These are phyloP conservation scores for Noctua pronuba DNA, from an alignment of 2,888 invertebrate species.

Conservation along the genomic window DNA sequence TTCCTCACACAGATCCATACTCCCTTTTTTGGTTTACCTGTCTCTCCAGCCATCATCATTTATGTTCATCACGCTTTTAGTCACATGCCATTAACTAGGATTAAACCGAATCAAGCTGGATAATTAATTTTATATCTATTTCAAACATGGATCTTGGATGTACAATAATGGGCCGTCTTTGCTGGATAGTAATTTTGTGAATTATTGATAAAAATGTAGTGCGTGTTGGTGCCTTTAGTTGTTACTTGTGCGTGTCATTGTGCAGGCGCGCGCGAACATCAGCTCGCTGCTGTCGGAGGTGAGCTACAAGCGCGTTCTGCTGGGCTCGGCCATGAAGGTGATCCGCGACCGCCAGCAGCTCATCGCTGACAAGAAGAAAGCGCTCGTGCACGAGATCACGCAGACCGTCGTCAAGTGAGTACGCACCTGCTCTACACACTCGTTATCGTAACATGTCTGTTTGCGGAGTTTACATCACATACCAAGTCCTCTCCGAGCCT, in stretches of 20 bases:
- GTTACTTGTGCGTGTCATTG: slow-evolving; percentile 7
- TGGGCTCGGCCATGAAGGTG: slow-evolving; percentile 94
- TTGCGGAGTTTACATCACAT: background rate
- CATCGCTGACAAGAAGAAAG: slow-evolving; percentile 96
- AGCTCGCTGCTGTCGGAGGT: slow-evolving; percentile 86
- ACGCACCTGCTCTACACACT: background rate
- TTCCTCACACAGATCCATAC: too few species aligned
- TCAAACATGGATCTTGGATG: background rate
- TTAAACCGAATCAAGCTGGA: background rate
- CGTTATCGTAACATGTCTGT: background rate
- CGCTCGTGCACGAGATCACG: slow-evolving; percentile 96
- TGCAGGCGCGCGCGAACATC: slow-evolving; percentile 86
- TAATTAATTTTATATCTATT: background rate
- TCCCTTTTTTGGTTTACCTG: too few species aligned
- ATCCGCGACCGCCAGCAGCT: slow-evolving; percentile 96
- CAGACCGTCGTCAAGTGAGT: slow-evolving; percentile 95
- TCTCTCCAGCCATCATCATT: background rate
- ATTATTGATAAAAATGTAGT: background rate
- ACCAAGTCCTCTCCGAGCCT: background rate
- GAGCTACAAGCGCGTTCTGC: slow-evolving; percentile 93
- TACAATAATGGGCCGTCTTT: background rate
- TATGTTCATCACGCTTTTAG: background rate
- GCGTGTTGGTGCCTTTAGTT: background rate
- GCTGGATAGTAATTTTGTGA: background rate
- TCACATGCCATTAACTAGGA: background rate